phyloP scores from a whole-genome alignment of 2,113 vertebrate genomes.

The Lophius piscatorius region DNA sequence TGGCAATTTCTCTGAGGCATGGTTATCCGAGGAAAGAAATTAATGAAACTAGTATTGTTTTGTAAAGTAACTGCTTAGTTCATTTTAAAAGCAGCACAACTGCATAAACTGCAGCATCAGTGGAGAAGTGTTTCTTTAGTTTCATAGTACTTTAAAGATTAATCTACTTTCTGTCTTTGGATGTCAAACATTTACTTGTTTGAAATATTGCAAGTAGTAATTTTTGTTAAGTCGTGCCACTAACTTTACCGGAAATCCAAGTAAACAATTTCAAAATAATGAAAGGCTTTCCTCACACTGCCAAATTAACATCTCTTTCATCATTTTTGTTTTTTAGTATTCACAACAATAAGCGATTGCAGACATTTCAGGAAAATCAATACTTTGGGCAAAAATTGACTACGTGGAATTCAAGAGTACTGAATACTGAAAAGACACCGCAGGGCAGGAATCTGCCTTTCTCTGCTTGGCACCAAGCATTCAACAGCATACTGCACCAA shows the following conservation, averaged over 20 bases:
- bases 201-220: conserved; percentile 13
- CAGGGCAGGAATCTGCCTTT: conserved; percentile 37
- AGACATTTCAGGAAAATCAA: conserved; percentile 31
- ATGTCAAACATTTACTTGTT: no score
- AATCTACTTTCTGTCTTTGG: no score
- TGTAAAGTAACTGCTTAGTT: no score
- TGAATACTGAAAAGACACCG: conserved; percentile 54
- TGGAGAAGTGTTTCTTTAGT: no score
- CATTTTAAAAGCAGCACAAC: no score
- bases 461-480: conserved; percentile 56
- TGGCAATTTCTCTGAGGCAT: no score
- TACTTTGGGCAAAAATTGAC: conserved; percentile 14
- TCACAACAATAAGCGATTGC: conserved; percentile 7
- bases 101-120: no score
- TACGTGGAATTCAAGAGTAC: conserved; percentile 16
- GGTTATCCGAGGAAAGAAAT: no score
- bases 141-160: no score
- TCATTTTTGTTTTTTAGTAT: background rate
- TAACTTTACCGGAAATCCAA: background rate
- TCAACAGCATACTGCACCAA: conserved; percentile 83
- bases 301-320: background rate
- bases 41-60: no score
- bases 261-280: conserved; percentile 1
- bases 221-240: conserved; percentile 4
- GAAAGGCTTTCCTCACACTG: background rate